Percentiles rank a stretch among this genome's conserved stretches.
Evolutionary conservation across 2,797 vertebrate genomes (phyloP).

Genomic region (Platyrinchus mystaceus): DNA sequence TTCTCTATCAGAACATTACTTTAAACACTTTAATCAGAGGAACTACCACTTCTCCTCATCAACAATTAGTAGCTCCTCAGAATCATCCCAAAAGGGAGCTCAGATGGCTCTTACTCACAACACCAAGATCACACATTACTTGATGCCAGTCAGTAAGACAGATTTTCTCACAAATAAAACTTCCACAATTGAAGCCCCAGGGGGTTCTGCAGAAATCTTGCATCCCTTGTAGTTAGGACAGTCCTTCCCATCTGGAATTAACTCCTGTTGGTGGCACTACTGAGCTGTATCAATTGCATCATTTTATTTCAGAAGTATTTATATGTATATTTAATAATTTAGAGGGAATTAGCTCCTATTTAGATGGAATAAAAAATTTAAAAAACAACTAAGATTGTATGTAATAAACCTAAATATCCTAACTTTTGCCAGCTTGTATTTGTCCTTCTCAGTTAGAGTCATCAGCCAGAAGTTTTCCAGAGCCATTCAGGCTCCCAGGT

Average conservation of each 20-base stretch:
- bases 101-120: not conserved
- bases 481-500: not conserved
- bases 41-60: not conserved
- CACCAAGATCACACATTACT: not conserved
- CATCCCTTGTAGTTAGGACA: not conserved
- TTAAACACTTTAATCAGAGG: constrained; percentile 18
- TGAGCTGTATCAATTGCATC: not conserved
- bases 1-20: not conserved
- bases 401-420: not conserved
- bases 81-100: not conserved
- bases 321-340: not conserved
- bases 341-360: not conserved
- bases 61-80: not conserved
- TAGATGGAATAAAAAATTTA: not conserved
- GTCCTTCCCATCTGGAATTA: not conserved
- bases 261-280: not conserved
- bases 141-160: not conserved
- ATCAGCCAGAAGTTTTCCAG: not conserved
- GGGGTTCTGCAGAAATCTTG: not conserved
- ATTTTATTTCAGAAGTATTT: not conserved
- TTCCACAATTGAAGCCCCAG: not conserved
- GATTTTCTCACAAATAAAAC: not conserved
- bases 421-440: not conserved
- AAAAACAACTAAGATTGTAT: too few species aligned
- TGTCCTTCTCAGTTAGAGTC: not conserved